Evolutionary conservation across 2,797 vertebrate species (phyloP), one percentile per base, ranked within the genome.

Genomic region (Sebastiscus albofasciatus): DNA sequence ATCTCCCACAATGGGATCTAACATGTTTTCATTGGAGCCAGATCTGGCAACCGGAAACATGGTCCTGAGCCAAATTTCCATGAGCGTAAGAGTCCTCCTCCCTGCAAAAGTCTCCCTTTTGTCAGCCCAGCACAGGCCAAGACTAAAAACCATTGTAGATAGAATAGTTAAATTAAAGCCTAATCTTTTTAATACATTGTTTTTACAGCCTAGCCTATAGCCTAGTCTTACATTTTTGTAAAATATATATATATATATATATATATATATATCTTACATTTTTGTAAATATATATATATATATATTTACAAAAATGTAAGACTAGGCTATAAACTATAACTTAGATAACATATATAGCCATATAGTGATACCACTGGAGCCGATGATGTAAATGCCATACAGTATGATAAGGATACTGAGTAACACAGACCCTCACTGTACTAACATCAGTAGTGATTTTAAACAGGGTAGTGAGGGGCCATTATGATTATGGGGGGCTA

Each of bases 1-100:
- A 83, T 91, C 89, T 88, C 87, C 89, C 94, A 95, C 93, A 94
- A 93, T 87, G 84, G 88, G 85, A 90, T 89, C 88, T 84, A 83
- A 91, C 84, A 90, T 90, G 90, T 90, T 90, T 94, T 92, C 75
- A 88, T 66, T 88, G 74, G 85, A 82, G 83, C 72, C 79, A 90
- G 87, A 92, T 93, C 88, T 92, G 91, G 92, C 75, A 84, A 86
- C 87, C 78, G 90, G 92, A 95, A 95, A 95, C 86, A 88, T 92
- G 93, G 90, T 82, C 80, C 71, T 3, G 75, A 76, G 94, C 94
- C 94, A 95, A 94, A 94, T 95, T 96, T 96, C 95, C 94, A 96
- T 94, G 92, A 91, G 84, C 46, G 42, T 79, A 80, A 79, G 67
- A 73, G 54, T 77, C 58, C 72, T 79, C 75, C 85, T 88, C 72